Base-by-base conservation (phyloP, 2,888 invertebrate species). In the Ormia ochracea region DNA sequence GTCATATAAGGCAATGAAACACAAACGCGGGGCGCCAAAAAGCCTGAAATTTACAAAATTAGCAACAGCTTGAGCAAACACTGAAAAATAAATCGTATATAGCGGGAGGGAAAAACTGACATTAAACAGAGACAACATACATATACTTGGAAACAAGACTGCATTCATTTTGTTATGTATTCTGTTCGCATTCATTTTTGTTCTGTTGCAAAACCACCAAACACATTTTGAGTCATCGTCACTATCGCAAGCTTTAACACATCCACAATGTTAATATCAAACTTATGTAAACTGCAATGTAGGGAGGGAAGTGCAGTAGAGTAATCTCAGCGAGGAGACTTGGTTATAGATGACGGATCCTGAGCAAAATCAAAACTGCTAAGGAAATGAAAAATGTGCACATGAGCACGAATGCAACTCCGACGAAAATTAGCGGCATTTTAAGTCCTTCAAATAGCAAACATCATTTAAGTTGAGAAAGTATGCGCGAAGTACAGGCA, bases 21-120 rank as follows among this genome's bases (percentile, higher is more conserved):
- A 54, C 66, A 69, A 80, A 68, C 43, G 56, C 72, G 63, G 68
- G 79, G 74, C 79, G 79, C 74, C 74, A 75, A 73, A 78, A 66
- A 36, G n/a, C 12, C 54, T 36, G 10, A 61, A 50, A 76, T 52
- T 9, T 38, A 28, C 21, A 41, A 50, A 12, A 59, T 38, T 3
- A 48, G 31, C 45, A 28, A 17, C 54, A 63, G 38, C 31, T 52
- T 33, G 12, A 50, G 41, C 41, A 28, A n/a, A 65, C 68, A 58
- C 31, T 58, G 17, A 28, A 33, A 19, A 65, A 6, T 50, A 26
- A 56, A 48, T 12, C 17, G 10, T 21, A 41, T 45, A 31, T 17
- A 38, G 41, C 38, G 52, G 19, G 12, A 45, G 14, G 65, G 58
- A 9, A 69, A 33, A 52, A 38, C 23, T 48, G 26, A 56, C 4